Evolutionary conservation across 2,797 vertebrate species (phyloP).

Genomic region (Zalophus californianus): DNA sequence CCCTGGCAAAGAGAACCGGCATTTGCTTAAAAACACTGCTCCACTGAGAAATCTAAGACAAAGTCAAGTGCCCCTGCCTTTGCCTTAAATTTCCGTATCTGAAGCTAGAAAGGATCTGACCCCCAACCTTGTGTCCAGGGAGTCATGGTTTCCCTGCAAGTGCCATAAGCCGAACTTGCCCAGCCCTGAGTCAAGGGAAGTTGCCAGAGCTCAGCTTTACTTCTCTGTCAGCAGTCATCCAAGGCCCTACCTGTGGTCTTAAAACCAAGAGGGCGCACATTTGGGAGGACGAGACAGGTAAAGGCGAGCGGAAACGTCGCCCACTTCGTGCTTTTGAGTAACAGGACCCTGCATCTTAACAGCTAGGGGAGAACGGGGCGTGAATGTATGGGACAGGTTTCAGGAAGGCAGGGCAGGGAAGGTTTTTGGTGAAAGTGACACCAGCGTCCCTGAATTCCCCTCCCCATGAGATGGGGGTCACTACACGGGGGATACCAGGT

Average conservation of each 20-base stretch:
- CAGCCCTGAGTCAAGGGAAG: background rate
- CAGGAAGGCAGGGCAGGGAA: background rate
- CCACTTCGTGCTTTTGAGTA: background rate
- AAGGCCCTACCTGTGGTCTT: background rate
- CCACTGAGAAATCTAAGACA: constrained; percentile 35
- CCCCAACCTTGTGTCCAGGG: constrained; percentile 1
- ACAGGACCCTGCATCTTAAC: background rate
- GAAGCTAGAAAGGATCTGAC: constrained; percentile 55
- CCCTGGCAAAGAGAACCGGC: constrained; percentile 77
- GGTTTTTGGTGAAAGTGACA: background rate
- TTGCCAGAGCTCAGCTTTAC: constrained; percentile 51
- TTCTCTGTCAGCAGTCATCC: background rate
- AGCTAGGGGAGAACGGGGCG: background rate
- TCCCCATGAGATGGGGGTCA: fast-evolving
- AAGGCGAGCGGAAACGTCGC: background rate
- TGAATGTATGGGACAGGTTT: fast-evolving
- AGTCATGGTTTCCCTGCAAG: background rate
- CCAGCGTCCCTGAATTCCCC: fast-evolving
- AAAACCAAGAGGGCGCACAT: background rate
- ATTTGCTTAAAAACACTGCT: background rate
- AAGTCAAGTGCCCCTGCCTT: background rate
- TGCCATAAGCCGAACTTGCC: background rate
- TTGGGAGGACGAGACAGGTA: background rate
- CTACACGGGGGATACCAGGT: background rate
- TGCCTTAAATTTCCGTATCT: constrained; percentile 74